Base-by-base conservation (phyloP, 1,140 invertebrate species). In the Bombyx mandarina region DNA sequence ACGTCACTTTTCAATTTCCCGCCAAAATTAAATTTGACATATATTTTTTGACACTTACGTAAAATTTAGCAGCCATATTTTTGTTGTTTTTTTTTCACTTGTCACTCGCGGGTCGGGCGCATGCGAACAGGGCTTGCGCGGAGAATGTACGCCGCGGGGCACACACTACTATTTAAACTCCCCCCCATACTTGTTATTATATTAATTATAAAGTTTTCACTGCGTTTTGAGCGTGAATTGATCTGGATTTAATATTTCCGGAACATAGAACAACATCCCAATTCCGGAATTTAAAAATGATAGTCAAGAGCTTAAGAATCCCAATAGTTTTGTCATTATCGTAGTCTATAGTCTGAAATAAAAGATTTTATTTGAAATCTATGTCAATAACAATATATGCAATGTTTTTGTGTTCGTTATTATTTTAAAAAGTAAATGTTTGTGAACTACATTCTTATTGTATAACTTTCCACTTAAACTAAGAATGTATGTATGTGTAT, bases 121-220 rank as follows among this genome's bases (percentile, higher is more conserved):
- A 74, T 75, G 81, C 81, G 81, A 77, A 73, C 64, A 63, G 60
- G 54, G 46, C 62, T 66, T 73, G 77, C 81, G 77, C 81, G 73
- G 71, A 71, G 81, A 84, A 84, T 84, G 79, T 79, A 72, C 65
- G 55, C 65, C 58, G 62, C 60, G 48, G 60, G 54, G 53, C 56
- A 43, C 60, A 64, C 60, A 65, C 50, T 52, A 65, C 67, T 78
- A 67, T 84, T 81, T 82, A 79, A 76, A 62, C 81, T 71, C 79
- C 79, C 79, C 77, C 67, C 77, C 73, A 75, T 71, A 60, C 47
- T 67, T 68, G 63, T 73, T 80, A 77, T 81, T 76, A 75, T 79
- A 82, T 82, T 84, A 84, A 82, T 81, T 82, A 82, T 69, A 73
- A 79, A 64, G 71, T 82, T 84, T 84, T 81, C 81, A 82, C 77